These are phyloP conservation scores for Drosophila buzzatii DNA, from an alignment of 2,888 invertebrate genomes.

Conservation along the genomic window DNA sequence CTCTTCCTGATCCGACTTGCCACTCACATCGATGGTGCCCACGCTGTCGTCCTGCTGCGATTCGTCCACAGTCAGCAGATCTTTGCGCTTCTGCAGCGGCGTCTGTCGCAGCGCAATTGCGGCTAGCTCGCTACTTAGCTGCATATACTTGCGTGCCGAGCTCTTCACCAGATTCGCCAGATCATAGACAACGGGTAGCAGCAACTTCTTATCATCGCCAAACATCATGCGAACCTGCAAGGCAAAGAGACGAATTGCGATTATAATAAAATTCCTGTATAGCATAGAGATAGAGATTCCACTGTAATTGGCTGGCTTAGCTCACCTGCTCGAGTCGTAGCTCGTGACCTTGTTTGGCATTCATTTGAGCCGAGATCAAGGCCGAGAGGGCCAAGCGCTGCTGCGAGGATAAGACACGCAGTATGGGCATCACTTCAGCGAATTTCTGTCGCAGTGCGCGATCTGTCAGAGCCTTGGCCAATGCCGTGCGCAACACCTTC, in stretches of 20 bases:
- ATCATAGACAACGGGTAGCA: slow-evolving; percentile 88
- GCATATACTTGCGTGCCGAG: slow-evolving; percentile 84
- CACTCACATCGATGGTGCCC: slow-evolving; percentile 59
- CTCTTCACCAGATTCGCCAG: slow-evolving; percentile 88
- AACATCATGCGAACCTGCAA: slow-evolving; percentile 87
- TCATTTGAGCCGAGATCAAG: slow-evolving; percentile 88
- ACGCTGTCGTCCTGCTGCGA: slow-evolving; percentile 50
- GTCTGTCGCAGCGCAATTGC: slow-evolving; percentile 44
- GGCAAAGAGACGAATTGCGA: not conserved
- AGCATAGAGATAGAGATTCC: not conserved
- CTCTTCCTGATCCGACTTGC: slow-evolving; percentile 4
- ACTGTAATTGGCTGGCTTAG: not conserved
- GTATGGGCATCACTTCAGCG: slow-evolving; percentile 88
- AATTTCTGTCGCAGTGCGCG: slow-evolving; percentile 88
- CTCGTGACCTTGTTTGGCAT: slow-evolving; percentile 86
- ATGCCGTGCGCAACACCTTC: slow-evolving; percentile 86
- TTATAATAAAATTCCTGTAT: not conserved
- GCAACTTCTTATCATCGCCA: slow-evolving; percentile 87
- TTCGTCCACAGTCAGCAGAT: slow-evolving; percentile 61
- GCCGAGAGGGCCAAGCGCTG: slow-evolving; percentile 88
- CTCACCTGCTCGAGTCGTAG: slow-evolving; percentile 87
- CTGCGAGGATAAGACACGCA: slow-evolving; percentile 88
- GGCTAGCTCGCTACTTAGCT: slow-evolving; percentile 59
- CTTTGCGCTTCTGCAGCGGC: slow-evolving; percentile 55
- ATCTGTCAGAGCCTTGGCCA: slow-evolving; percentile 87